Conservation (phyloP, 2,888 invertebrate genomes). For the Hylaea fasciaria region DNA sequence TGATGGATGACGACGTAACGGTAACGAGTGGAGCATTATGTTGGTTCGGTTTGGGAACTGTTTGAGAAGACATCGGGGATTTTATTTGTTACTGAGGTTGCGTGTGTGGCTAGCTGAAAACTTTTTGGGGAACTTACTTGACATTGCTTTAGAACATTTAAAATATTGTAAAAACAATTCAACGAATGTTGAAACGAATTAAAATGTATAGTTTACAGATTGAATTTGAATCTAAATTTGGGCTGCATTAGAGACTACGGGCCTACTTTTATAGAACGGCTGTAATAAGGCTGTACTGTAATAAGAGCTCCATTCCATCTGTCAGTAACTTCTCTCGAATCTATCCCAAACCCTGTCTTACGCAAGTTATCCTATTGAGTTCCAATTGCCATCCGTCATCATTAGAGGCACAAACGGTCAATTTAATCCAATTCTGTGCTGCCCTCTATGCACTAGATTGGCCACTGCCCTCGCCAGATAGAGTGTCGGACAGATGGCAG, state of each 20-base stretch:
- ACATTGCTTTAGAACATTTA: too few relatives aligned
- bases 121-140: not conserved
- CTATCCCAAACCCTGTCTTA: slow-evolving; percentile 23
- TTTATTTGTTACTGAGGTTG: not conserved
- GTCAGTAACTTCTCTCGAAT: slow-evolving; percentile 1
- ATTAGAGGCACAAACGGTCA: slow-evolving; percentile 68
- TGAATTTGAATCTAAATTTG: too few relatives aligned
- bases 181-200: too few relatives aligned
- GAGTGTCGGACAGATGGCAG: slow-evolving; percentile 56
- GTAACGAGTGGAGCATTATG: slow-evolving; percentile 27
- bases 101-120: not conserved
- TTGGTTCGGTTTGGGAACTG: slow-evolving; percentile 5
- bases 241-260: too few relatives aligned
- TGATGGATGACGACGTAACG: slow-evolving; percentile 32
- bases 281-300: too few relatives aligned
- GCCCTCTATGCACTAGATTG: slow-evolving; percentile 47
- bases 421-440: slow-evolving; percentile 77
- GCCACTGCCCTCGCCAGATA: slow-evolving; percentile 15
- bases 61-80: not conserved
- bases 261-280: too few relatives aligned
- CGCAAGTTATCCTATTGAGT: slow-evolving; percentile 34
- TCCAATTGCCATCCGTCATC: slow-evolving; percentile 59
- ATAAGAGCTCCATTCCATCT: too few relatives aligned
- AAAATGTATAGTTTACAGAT: too few relatives aligned
- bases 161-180: too few relatives aligned